Conservation (phyloP, 53 echinoderm and acorn worm genomes). For the Echinarachnius parma region DNA sequence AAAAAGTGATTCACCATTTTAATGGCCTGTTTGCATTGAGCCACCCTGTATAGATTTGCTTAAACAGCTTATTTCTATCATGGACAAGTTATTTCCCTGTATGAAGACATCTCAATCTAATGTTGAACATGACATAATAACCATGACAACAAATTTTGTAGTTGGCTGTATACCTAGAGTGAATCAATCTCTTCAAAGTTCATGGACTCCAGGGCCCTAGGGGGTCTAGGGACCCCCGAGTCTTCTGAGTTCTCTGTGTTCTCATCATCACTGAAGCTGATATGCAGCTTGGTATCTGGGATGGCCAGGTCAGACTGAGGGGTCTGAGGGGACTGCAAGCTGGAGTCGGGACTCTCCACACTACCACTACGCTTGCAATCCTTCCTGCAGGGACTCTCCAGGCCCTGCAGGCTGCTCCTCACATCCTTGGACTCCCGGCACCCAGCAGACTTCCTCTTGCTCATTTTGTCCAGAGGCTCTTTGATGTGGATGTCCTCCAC, state of each 20-base stretch:
- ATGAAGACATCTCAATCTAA: too few relatives aligned
- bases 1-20: too few relatives aligned
- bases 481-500: conserved; percentile 27
- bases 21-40: too few relatives aligned
- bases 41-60: too few relatives aligned
- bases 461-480: conserved; percentile 23
- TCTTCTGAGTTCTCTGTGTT: conserved; percentile 98
- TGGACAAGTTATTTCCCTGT: too few relatives aligned
- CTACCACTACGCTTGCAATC: conserved; percentile 30
- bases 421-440: conserved; percentile 38
- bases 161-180: conserved; percentile 9
- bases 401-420: conserved; percentile 18
- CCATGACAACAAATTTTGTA: too few relatives aligned
- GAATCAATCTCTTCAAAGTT: conserved; percentile 90
- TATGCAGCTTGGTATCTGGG: conserved; percentile 85
- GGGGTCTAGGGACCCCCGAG: conserved; percentile 86
- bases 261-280: conserved; percentile 98
- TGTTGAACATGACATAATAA: too few relatives aligned
- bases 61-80: too few relatives aligned
- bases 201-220: conserved; percentile 80
- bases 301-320: conserved; percentile 60
- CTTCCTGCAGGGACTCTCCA: not conserved
- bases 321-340: conserved; percentile 18
- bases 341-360: conserved; percentile 29
- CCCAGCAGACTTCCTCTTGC: conserved; percentile 15